phyloP scores from a whole-genome alignment of 2,113 vertebrate species.

The Cricetomys ansorgei region DNA sequence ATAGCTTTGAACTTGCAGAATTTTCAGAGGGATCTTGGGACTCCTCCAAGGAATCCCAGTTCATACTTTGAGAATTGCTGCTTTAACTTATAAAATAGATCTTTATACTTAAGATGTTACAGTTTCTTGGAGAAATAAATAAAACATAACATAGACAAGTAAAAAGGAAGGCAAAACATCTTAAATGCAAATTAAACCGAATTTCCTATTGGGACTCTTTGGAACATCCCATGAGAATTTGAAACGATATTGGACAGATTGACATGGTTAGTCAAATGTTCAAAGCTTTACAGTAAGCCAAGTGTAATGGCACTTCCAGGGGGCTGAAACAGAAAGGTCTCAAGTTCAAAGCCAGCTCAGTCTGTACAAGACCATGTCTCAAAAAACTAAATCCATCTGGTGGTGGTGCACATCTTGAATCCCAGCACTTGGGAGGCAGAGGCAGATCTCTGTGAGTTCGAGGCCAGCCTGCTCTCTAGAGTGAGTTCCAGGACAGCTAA shows the following conservation, averaged over 20 bases:
- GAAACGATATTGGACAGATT: not conserved
- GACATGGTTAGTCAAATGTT: not conserved
- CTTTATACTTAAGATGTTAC: constrained; percentile 52
- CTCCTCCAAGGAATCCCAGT: not conserved
- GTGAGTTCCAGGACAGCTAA: no score
- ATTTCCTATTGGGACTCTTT: not conserved
- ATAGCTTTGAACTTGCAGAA: constrained; percentile 3
- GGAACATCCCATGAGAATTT: not conserved
- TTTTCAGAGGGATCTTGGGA: not conserved
- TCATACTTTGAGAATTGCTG: not conserved
- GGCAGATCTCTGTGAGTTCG: no score
- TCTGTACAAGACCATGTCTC: no score
- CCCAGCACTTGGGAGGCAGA: no score
- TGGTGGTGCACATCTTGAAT: no score
- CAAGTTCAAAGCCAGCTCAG: not conserved
- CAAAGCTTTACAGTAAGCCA: not conserved
- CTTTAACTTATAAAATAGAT: constrained; percentile 3
- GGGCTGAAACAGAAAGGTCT: not conserved
- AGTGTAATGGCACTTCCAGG: not conserved
- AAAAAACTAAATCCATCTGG: no score
- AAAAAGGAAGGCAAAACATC: not conserved
- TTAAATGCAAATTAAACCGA: constrained; percentile 22
- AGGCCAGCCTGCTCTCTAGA: no score
- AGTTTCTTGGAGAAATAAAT: constrained; percentile 42
- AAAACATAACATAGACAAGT: not conserved